Conservation (phyloP, 1,140 invertebrate species). For the Lineus longissimus region DNA sequence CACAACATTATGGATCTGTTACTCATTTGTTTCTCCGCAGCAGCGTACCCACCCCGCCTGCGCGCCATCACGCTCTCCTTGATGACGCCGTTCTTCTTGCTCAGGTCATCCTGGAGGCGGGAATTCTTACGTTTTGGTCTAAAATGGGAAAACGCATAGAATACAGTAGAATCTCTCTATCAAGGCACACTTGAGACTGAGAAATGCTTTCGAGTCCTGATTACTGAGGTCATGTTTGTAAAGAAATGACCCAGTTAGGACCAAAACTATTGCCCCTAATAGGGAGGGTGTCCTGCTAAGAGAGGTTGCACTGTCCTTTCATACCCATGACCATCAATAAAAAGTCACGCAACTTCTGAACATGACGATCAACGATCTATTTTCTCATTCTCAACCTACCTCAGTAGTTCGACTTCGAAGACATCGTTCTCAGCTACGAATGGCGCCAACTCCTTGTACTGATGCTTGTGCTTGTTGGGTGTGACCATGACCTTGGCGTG, state of each 20-base stretch:
- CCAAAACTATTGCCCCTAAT: too few relatives aligned
- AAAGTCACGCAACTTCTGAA: too few relatives aligned
- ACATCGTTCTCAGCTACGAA: background rate
- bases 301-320: too few relatives aligned
- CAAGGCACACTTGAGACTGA: too few relatives aligned
- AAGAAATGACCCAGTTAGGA: too few relatives aligned
- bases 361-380: background rate
- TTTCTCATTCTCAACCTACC: conserved; percentile 23
- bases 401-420: conserved; percentile 29
- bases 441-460: conserved; percentile 25
- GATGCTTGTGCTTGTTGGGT: conserved; percentile 37
- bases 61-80: conserved; percentile 36
- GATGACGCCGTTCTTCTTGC: conserved; percentile 34
- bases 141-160: too few relatives aligned
- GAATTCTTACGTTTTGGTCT: conserved; percentile 32
- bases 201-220: too few relatives aligned
- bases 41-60: conserved; percentile 41
- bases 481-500: conserved; percentile 42
- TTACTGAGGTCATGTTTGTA: too few relatives aligned
- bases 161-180: too few relatives aligned
- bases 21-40: conserved; percentile 34
- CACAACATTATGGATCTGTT: conserved; percentile 34
- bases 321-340: too few relatives aligned
- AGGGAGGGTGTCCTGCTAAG: too few relatives aligned
- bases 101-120: conserved; percentile 29